Percentiles rank a stretch among this genome's conserved stretches.
These are phyloP conservation scores for Emberiza fucata DNA, from an alignment of 2,113 vertebrate species.

Conservation along the genomic window DNA sequence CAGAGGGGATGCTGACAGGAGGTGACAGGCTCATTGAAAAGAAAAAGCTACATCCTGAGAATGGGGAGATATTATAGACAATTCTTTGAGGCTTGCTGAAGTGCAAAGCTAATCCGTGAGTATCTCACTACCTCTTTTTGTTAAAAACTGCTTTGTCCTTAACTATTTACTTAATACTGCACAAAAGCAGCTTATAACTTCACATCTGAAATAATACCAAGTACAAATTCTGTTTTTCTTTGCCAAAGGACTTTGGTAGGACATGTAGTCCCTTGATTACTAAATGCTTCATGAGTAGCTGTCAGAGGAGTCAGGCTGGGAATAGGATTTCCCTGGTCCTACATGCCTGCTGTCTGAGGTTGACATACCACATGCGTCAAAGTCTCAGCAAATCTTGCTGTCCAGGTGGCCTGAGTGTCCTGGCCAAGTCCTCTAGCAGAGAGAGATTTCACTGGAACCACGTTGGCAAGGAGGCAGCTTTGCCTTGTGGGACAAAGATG, in stretches of 20 bases:
- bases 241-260: slow-evolving; percentile 9
- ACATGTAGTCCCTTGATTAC: not conserved
- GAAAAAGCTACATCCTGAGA: slow-evolving; percentile 33
- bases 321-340: not conserved
- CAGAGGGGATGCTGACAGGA: slow-evolving; percentile 47
- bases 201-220: slow-evolving; percentile 2
- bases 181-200: slow-evolving; percentile 31
- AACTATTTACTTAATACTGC: slow-evolving; percentile 20
- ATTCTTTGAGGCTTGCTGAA: slow-evolving; percentile 25
- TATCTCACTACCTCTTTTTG: not conserved
- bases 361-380: not conserved
- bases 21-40: slow-evolving; percentile 37
- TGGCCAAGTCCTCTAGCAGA: not conserved
- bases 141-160: slow-evolving; percentile 25
- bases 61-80: slow-evolving; percentile 6
- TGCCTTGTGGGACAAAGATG: not conserved
- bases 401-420: not conserved
- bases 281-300: not conserved
- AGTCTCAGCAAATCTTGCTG: not conserved
- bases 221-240: not conserved
- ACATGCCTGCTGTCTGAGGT: not conserved
- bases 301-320: not conserved
- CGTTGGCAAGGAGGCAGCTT: not conserved
- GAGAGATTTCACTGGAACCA: not conserved
- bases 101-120: not conserved